phyloP scores from a whole-genome alignment of 92 coral and sea anemone species.

The Porites divaricata region DNA sequence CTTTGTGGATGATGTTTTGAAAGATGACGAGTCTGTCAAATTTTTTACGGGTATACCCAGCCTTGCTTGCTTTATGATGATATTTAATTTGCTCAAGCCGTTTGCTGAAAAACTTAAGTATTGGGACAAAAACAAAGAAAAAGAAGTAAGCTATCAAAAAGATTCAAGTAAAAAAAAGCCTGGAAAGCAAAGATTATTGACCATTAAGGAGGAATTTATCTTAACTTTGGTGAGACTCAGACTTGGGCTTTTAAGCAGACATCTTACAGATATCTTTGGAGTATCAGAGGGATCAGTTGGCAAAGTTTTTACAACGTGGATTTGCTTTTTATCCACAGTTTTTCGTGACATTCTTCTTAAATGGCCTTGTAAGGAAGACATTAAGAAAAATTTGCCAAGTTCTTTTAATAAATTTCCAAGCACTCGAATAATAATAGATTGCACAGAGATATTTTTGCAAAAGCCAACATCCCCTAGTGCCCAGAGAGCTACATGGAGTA shows the following conservation, averaged over 20 bases:
- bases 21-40: no score
- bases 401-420: no score
- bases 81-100: no score
- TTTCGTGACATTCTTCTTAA: no score
- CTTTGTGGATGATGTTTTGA: no score
- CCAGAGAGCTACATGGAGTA: not conserved
- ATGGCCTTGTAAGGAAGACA: no score
- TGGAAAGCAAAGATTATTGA: constrained; percentile 39
- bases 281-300: constrained; percentile 4
- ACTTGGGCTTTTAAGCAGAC: constrained; percentile 24
- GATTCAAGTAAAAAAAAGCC: constrained; percentile 20
- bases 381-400: no score
- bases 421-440: not conserved
- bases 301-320: constrained; percentile 7
- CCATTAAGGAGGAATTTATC: constrained; percentile 16
- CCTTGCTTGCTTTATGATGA: no score
- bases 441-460: constrained; percentile 7
- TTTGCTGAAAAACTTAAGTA: no score
- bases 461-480: constrained; percentile 11
- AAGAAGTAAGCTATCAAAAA: no score
- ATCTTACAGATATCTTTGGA: constrained; percentile 36
- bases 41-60: no score
- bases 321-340: constrained; percentile 1
- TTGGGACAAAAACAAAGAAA: no score
- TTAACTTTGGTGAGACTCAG: constrained; percentile 21